A percentile compares a stretch with the other conserved stretches of the same genome.
These are phyloP conservation scores for Sarcophaga peregrina DNA, from an alignment of 1,140 invertebrate species.

Conservation along the genomic window DNA sequence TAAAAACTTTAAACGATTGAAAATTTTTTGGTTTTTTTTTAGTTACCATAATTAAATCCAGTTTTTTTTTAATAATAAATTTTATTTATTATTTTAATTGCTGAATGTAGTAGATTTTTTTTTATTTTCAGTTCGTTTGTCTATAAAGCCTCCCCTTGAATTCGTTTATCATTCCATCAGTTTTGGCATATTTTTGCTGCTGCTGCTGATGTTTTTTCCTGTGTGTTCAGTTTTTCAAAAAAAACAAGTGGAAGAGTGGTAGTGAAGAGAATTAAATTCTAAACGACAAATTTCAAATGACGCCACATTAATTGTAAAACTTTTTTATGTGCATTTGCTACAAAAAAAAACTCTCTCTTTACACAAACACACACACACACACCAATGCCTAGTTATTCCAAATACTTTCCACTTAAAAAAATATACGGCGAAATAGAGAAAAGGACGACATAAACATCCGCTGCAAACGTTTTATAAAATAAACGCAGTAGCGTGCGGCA, in stretches of 20 bases:
- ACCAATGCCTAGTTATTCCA: no score
- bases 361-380: no score
- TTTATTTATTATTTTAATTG: no score
- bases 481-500: not conserved
- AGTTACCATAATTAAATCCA: no score
- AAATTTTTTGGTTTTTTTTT: no score
- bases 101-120: not conserved
- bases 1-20: no score
- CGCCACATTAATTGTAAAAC: constrained; percentile 38
- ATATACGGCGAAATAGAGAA: not conserved
- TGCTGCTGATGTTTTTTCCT: no score
- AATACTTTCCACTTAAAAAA: not conserved
- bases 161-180: not conserved
- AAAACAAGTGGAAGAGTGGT: not conserved
- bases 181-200: not conserved
- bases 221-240: not conserved
- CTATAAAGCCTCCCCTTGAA: not conserved
- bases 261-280: not conserved
- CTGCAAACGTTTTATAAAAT: not conserved
- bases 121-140: not conserved
- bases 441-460: not conserved
- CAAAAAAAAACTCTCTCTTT: not conserved
- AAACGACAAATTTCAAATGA: constrained; percentile 29
- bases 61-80: no score
- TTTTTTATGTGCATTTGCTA: not conserved